These are phyloP conservation scores for Machimus atricapillus DNA, from an alignment of 2,888 invertebrate genomes.

Conservation along the genomic window DNA sequence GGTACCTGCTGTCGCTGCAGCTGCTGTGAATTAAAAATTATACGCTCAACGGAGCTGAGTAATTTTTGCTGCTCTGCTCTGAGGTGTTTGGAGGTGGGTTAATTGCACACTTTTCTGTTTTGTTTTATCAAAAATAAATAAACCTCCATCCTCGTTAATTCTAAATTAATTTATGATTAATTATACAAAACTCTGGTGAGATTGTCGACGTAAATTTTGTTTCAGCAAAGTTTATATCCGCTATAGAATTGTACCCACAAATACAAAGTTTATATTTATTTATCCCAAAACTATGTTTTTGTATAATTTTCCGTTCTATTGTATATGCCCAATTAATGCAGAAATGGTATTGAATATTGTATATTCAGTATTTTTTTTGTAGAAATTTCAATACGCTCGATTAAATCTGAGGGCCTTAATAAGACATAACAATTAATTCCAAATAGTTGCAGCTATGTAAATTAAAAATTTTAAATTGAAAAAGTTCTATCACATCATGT, in stretches of 20 bases:
- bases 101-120: background rate
- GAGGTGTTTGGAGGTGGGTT: background rate
- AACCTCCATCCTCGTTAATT: background rate
- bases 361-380: too few relatives aligned
- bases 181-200: background rate
- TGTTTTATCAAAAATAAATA: background rate
- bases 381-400: too few relatives aligned
- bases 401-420: too few relatives aligned
- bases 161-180: background rate
- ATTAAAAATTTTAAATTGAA: too few relatives aligned
- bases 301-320: too few relatives aligned
- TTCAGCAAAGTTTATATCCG: background rate
- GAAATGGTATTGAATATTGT: too few relatives aligned
- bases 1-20: background rate
- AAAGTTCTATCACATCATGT: too few relatives aligned
- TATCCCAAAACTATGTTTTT: background rate
- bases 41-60: background rate
- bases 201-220: background rate
- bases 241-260: background rate
- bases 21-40: background rate
- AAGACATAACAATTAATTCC: too few relatives aligned
- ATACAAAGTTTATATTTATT: background rate
- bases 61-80: background rate
- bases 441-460: too few relatives aligned
- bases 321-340: too few relatives aligned